Evolutionary conservation across 2,888 invertebrate genomes (phyloP).

Genomic region (Bruchidius siliquastri): DNA sequence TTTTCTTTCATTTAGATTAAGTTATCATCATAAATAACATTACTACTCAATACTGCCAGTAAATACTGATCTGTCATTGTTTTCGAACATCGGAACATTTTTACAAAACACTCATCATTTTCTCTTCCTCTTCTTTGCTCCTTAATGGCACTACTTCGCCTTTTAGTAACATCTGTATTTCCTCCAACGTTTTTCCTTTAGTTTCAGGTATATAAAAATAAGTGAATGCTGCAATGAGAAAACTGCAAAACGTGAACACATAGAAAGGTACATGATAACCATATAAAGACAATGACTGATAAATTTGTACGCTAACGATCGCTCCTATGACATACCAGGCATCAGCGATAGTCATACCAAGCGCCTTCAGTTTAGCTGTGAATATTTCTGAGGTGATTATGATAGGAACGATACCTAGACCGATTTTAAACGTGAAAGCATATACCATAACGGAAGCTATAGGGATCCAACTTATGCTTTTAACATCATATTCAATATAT

Average conservation of each 20-base stretch:
- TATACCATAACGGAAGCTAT: slow-evolving; percentile 42
- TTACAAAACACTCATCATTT: background rate
- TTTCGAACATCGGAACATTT: background rate
- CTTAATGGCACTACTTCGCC: slow-evolving; percentile 5
- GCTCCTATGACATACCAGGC: slow-evolving; percentile 40
- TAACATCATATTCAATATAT: slow-evolving; percentile 30
- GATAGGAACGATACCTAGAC: slow-evolving; percentile 44
- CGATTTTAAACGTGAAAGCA: slow-evolving; percentile 41
- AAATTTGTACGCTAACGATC: slow-evolving; percentile 36
- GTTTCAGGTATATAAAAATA: slow-evolving; percentile 57
- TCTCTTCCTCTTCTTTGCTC: background rate
- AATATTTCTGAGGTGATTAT: slow-evolving; percentile 45
- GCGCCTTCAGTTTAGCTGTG: slow-evolving; percentile 44
- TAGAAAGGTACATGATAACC: slow-evolving; percentile 42
- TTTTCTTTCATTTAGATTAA: too few relatives aligned
- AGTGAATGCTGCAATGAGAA: slow-evolving; percentile 23
- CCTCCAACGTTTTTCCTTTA: slow-evolving; percentile 62
- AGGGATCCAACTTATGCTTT: slow-evolving; percentile 40
- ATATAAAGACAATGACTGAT: slow-evolving; percentile 31
- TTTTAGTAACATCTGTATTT: slow-evolving; percentile 50
- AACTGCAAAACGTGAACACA: slow-evolving; percentile 30
- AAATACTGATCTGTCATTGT: background rate
- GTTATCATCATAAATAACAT: too few relatives aligned
- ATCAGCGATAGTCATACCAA: slow-evolving; percentile 43
- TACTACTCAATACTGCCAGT: background rate